phyloP scores from a whole-genome alignment of 2,113 vertebrate genomes.

The Lanius ludovicianus region DNA sequence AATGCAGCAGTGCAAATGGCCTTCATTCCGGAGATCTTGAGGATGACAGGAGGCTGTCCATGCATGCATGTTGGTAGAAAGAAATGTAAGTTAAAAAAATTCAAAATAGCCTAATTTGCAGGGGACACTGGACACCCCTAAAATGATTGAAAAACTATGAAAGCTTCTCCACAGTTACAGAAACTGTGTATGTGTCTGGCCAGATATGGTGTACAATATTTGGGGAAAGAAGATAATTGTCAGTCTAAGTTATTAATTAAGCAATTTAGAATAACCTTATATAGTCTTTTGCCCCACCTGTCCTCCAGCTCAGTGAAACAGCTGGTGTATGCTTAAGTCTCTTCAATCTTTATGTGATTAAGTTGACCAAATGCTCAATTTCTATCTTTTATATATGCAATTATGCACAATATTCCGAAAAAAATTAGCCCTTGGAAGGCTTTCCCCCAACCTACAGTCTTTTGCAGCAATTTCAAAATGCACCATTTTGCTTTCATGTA shows the following conservation, averaged over 20 bases:
- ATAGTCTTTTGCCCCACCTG: not conserved
- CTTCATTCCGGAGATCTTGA: not conserved
- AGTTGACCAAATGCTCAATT: constrained; percentile 22
- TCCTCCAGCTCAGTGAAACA: not conserved
- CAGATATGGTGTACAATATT: not conserved
- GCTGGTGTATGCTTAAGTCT: not conserved
- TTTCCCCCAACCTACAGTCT: not conserved
- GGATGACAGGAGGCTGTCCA: not conserved
- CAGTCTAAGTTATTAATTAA: not conserved
- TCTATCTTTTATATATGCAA: not conserved
- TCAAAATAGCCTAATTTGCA: not conserved
- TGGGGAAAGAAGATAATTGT: not conserved
- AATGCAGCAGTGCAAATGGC: not conserved
- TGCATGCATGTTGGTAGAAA: not conserved
- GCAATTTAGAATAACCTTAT: not conserved
- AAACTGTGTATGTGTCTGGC: not conserved
- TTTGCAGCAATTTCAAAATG: constrained; percentile 28
- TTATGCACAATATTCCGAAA: not conserved
- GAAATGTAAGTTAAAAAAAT: not conserved
- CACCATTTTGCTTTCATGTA: constrained; percentile 14
- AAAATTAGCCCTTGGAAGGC: not conserved
- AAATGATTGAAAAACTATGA: not conserved
- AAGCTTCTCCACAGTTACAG: not conserved
- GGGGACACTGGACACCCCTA: not conserved
- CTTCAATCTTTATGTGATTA: constrained; percentile 1